Evolutionary conservation across 1,140 invertebrate genomes (phyloP), one percentile per base, ranked within the genome.

Genomic region (Gonioctena quinquepunctata): DNA sequence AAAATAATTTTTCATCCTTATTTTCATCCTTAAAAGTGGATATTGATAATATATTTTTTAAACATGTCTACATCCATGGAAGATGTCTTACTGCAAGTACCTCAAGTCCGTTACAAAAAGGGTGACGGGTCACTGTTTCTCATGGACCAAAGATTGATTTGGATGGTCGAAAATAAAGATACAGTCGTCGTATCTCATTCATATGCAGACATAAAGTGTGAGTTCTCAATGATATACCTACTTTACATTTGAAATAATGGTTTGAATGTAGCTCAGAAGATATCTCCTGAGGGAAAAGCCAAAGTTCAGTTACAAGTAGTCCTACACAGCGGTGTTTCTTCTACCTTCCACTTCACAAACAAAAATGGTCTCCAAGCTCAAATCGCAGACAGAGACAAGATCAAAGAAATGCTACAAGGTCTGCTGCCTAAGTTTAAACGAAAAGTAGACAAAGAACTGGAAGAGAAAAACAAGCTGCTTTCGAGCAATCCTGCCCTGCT

Each of bases 291-390:
- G 80, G 96, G 95, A 7, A 99, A 99, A 86, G 91, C 96, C 21
- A 99, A 99, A 87, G 94, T 99, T 63, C 98, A 99, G 84, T 86
- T 99, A n/a, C 98, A 99, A 88, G 90, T 99, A 8, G 95, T 99
- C 28, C 85, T 99, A 70, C 93, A 98, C 80, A 95, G 96, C 87
- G 94, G 94, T 22, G 90, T 93, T 50, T 95, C 95, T 18, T 96
- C 95, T 1, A 99, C 97, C 27, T 99, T 99, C 87, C 97, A 99
- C 82, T 99, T 99, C 86, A 93, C 94, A 48, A 97, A 98, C 85
- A 90, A 92, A 28, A 89, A 89, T 73, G 94, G 95, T 3, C 84
- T 90, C 19, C 89, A 92, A 28, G 89, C 89, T 1, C 96, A 98
- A 84, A 87, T 97, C 1, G 90, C 91, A 73, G 97, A 99, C 80